These are phyloP conservation scores for Entelurus aequoreus DNA, from an alignment of 2,113 vertebrate genomes.

Conservation along the genomic window DNA sequence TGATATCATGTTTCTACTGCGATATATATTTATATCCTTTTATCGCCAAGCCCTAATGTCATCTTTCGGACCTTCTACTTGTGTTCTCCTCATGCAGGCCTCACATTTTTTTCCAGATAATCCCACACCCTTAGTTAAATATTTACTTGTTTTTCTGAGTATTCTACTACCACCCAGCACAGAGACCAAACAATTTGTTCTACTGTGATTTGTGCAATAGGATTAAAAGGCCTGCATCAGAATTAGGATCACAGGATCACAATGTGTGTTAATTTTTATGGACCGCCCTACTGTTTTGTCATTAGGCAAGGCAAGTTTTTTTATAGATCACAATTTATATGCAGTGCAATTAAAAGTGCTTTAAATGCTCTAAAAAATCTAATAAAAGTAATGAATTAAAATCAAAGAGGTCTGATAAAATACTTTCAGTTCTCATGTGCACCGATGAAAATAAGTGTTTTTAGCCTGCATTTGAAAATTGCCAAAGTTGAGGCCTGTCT, in stretches of 20 bases:
- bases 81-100: constrained; percentile 5
- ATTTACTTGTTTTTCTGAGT: constrained; percentile 32
- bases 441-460: too few relatives aligned
- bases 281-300: constrained; percentile 9
- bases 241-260: constrained; percentile 27
- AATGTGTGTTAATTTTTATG: constrained; percentile 12
- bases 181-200: constrained; percentile 44
- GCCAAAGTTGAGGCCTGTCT: too few relatives aligned
- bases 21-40: too few relatives aligned
- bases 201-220: constrained; percentile 39
- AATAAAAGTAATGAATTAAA: too few relatives aligned
- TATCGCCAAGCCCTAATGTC: background rate
- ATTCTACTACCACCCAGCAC: constrained; percentile 16
- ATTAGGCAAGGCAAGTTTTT: constrained; percentile 7
- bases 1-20: too few relatives aligned
- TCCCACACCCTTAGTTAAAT: constrained; percentile 55
- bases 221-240: constrained; percentile 25
- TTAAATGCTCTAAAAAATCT: too few relatives aligned
- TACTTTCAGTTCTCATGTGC: too few relatives aligned
- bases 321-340: too few relatives aligned
- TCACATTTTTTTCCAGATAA: constrained; percentile 27
- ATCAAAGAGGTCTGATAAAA: too few relatives aligned
- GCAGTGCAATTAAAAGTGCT: too few relatives aligned
- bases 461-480: too few relatives aligned
- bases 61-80: constrained; percentile 7